A percentile compares a stretch with the other conserved stretches of the same genome.
phyloP scores from a whole-genome alignment of 2,797 vertebrate genomes.

The Aplochiton taeniatus region DNA sequence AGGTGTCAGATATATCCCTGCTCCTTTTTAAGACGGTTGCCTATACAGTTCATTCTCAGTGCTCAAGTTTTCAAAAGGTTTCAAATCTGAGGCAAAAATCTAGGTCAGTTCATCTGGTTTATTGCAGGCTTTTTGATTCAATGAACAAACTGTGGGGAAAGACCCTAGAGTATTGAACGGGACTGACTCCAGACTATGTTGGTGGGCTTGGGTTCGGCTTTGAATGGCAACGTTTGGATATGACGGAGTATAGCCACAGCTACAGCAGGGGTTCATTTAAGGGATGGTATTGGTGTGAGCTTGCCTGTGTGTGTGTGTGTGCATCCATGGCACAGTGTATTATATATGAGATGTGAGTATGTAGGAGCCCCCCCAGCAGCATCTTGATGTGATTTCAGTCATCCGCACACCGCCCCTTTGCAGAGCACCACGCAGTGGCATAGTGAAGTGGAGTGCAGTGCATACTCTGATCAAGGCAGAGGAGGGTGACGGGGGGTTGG shows the following conservation, averaged over 20 bases:
- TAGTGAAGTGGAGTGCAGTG: conserved; percentile 29
- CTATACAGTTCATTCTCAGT: too few relatives aligned
- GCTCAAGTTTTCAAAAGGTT: conserved; percentile 52
- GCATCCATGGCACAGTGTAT: neutral
- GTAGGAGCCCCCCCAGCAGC: conserved; percentile 48
- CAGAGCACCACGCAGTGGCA: conserved; percentile 38
- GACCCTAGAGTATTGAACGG: conserved; percentile 61
- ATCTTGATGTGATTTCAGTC: conserved; percentile 64
- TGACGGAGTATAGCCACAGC: conserved; percentile 68
- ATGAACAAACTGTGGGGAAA: conserved; percentile 70
- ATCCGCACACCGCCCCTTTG: conserved; percentile 52
- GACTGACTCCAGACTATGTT: conserved; percentile 54
- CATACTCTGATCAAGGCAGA: conserved; percentile 63
- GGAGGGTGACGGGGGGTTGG: conserved; percentile 45
- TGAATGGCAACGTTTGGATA: conserved; percentile 71
- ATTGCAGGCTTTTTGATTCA: conserved; percentile 51
- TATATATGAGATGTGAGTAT: neutral
- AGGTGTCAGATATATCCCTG: too few relatives aligned
- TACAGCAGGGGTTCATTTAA: conserved; percentile 59
- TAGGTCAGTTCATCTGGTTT: conserved; percentile 74
- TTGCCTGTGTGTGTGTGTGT: neutral
- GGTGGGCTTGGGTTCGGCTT: conserved; percentile 72
- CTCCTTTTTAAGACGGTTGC: too few relatives aligned
- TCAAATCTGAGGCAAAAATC: conserved; percentile 63
- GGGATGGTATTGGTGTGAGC: conserved; percentile 26